phyloP scores from a whole-genome alignment of 2,888 invertebrate species.

The Anthophora plumipes region DNA sequence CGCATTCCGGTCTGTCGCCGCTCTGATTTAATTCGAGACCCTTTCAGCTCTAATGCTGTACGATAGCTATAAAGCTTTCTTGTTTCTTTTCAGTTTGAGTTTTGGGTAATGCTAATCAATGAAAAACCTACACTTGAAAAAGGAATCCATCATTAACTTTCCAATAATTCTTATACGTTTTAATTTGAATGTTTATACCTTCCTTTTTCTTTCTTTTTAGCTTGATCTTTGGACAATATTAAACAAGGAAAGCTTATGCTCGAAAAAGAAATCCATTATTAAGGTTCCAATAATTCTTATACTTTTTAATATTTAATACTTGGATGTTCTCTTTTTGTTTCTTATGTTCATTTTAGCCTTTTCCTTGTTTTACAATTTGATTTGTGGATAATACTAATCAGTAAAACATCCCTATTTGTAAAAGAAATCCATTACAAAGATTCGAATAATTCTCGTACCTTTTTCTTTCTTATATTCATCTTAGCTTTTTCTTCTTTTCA shows the following conservation, averaged over 20 bases:
- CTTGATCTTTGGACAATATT: too few relatives aligned
- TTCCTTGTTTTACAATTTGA: too few relatives aligned
- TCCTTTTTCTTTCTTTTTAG: too few relatives aligned
- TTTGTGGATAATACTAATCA: too few relatives aligned
- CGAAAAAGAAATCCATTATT: constrained; percentile 14
- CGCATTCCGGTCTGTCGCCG: constrained; percentile 63
- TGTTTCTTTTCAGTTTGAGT: constrained; percentile 38
- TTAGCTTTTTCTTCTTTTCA: too few relatives aligned
- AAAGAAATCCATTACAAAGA: too few relatives aligned
- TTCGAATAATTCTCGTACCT: too few relatives aligned
- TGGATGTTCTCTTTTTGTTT: constrained; percentile 3
- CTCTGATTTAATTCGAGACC: constrained; percentile 51
- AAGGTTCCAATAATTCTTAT: background rate
- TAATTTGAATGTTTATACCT: background rate
- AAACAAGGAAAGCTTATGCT: constrained; percentile 15
- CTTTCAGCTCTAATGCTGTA: background rate
- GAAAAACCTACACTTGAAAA: constrained; percentile 18
- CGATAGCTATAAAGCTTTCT: constrained; percentile 1
- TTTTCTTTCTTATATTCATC: too few relatives aligned
- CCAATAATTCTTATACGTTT: background rate
- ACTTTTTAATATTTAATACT: too few relatives aligned
- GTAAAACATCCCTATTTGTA: too few relatives aligned
- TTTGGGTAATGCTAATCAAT: constrained; percentile 29
- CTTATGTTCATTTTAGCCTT: too few relatives aligned
- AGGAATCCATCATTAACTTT: constrained; percentile 11